Evolutionary conservation across 2,113 vertebrate genomes (phyloP).

Genomic region (Philantomba maxwellii): DNA sequence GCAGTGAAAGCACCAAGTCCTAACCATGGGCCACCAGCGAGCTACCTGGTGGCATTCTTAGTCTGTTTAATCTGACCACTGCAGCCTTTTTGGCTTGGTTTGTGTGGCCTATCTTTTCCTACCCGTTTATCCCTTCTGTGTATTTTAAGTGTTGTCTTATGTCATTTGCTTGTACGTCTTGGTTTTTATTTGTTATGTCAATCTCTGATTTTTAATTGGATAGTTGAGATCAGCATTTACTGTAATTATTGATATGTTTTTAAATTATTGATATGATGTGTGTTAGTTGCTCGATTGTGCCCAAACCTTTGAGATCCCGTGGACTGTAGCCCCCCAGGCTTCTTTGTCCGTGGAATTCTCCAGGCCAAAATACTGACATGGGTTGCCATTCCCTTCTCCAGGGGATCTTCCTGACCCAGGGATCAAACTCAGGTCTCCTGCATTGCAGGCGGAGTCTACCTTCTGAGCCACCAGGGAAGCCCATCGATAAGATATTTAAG

Average conservation of each 20-base stretch:
- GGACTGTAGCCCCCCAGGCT: not conserved
- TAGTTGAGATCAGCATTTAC: not conserved
- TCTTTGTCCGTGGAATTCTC: not conserved
- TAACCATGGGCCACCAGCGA: not conserved
- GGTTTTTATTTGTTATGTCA: not conserved
- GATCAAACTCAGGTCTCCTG: not conserved
- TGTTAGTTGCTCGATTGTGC: not conserved
- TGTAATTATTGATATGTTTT: not conserved
- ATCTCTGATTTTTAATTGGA: not conserved
- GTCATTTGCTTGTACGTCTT: not conserved
- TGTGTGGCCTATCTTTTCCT: not conserved
- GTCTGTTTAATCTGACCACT: not conserved
- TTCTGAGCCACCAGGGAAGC: rapidly evolving
- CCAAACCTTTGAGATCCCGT: not conserved
- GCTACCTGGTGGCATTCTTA: not conserved
- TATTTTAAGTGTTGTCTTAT: not conserved
- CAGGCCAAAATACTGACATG: not conserved
- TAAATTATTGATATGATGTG: not conserved
- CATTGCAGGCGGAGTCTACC: rapidly evolving
- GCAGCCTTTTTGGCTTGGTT: not conserved
- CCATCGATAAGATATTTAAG: rapidly evolving
- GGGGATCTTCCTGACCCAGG: not conserved
- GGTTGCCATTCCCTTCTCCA: not conserved
- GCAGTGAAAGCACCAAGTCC: not conserved
- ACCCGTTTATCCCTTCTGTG: not conserved